Percentiles rank a stretch among this genome's conserved stretches.
Conservation (phyloP, 2,888 invertebrate genomes). For the Vandiemenella viatica region DNA sequence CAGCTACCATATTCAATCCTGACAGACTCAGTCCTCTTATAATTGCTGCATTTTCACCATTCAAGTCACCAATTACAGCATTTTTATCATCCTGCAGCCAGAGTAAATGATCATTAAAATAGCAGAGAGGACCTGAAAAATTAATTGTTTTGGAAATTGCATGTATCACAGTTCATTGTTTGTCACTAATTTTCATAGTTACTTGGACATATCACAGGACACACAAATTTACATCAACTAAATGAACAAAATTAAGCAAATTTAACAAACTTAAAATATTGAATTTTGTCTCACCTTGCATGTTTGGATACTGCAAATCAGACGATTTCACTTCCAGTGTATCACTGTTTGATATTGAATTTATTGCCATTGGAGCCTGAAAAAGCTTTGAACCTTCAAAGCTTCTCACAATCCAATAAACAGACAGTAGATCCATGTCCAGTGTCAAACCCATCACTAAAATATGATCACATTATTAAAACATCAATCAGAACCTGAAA, state of each 20-base stretch:
- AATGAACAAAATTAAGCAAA: neutral
- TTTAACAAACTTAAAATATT: neutral
- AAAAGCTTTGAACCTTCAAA: slow-evolving; percentile 61
- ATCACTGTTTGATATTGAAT: slow-evolving; percentile 28
- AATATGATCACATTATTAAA: too few species aligned
- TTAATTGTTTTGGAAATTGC: neutral
- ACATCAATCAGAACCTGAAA: too few species aligned
- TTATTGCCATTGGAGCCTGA: slow-evolving; percentile 49
- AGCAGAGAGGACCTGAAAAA: slow-evolving; percentile 46
- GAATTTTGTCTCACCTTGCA: slow-evolving; percentile 32
- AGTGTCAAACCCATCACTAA: slow-evolving; percentile 70
- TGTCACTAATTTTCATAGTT: neutral
- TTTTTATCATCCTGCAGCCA: slow-evolving; percentile 66
- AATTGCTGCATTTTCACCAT: slow-evolving; percentile 55
- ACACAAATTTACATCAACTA: neutral
- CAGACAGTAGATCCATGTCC: slow-evolving; percentile 56
- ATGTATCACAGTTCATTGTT: neutral
- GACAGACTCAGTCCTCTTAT: slow-evolving; percentile 47
- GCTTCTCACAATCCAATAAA: slow-evolving; percentile 75
- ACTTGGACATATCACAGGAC: neutral
- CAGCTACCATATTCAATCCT: slow-evolving; percentile 51
- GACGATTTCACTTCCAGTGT: slow-evolving; percentile 28
- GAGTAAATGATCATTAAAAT: slow-evolving; percentile 64
- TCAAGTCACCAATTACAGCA: slow-evolving; percentile 59
- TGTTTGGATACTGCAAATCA: slow-evolving; percentile 35